Conservation (phyloP, 2,113 vertebrate species). For the Prinia subflava region DNA sequence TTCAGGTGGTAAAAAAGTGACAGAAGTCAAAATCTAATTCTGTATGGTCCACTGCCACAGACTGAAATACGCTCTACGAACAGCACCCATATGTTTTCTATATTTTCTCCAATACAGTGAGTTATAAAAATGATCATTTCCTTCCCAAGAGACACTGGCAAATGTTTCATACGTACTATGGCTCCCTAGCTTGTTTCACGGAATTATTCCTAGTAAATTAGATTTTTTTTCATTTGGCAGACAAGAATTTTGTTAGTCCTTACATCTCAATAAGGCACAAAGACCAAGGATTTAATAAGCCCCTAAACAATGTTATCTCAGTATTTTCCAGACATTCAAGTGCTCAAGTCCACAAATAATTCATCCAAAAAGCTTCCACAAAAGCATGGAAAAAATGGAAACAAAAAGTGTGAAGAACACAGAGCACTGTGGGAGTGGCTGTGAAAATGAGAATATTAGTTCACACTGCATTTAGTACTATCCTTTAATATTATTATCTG, state of each 20-base stretch:
- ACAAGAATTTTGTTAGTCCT: neutral
- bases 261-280: neutral
- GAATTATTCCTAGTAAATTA: neutral
- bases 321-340: neutral
- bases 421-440: neutral
- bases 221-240: neutral
- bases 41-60: neutral
- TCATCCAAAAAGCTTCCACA: neutral
- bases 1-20: neutral
- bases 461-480: neutral
- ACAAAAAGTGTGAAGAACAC: neutral
- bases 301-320: neutral
- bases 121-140: neutral
- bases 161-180: neutral
- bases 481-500: neutral
- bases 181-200: neutral
- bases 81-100: neutral
- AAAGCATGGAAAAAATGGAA: neutral
- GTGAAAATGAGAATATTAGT: neutral
- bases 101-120: neutral
- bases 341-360: neutral
- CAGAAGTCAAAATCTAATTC: neutral
- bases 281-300: neutral
- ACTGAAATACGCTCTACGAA: neutral
- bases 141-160: neutral